Evolutionary conservation across 1,140 invertebrate genomes (phyloP).

Genomic region (Megathymus violae): DNA sequence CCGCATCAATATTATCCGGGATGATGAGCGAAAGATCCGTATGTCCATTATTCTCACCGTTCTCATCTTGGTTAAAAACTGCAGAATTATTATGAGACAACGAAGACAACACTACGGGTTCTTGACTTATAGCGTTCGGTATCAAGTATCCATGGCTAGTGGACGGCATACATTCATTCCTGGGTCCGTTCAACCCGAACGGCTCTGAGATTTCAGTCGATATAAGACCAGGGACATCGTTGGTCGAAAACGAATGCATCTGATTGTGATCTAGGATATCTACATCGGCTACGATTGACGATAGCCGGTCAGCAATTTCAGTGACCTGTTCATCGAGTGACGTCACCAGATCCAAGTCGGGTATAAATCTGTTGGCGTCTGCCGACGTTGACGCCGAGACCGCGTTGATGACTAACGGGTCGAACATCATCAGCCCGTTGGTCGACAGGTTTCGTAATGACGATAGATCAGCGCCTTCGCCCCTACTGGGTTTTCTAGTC

Average conservation of each 20-base stretch:
- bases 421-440: constrained; percentile 80
- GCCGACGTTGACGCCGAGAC: constrained; percentile 58
- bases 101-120: constrained; percentile 74
- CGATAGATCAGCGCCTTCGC: constrained; percentile 66
- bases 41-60: constrained; percentile 48
- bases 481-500: constrained; percentile 70
- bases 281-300: constrained; percentile 70
- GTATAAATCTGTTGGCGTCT: constrained; percentile 65
- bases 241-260: constrained; percentile 76
- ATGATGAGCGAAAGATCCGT: constrained; percentile 66
- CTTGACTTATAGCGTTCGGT: constrained; percentile 83
- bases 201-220: constrained; percentile 58
- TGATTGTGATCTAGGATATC: constrained; percentile 67
- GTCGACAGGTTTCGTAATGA: constrained; percentile 78
- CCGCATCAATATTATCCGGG: constrained; percentile 72
- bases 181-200: constrained; percentile 59
- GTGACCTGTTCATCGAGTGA: constrained; percentile 80
- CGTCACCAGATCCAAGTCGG: constrained; percentile 76
- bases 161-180: constrained; percentile 77
- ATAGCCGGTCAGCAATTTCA: constrained; percentile 77
- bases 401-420: constrained; percentile 75
- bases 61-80: constrained; percentile 72
- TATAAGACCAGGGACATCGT: constrained; percentile 72
- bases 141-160: constrained; percentile 85
- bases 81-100: constrained; percentile 77